Base-by-base conservation (phyloP, 2,888 invertebrate species). In the Zaprionus bogoriensis region DNA sequence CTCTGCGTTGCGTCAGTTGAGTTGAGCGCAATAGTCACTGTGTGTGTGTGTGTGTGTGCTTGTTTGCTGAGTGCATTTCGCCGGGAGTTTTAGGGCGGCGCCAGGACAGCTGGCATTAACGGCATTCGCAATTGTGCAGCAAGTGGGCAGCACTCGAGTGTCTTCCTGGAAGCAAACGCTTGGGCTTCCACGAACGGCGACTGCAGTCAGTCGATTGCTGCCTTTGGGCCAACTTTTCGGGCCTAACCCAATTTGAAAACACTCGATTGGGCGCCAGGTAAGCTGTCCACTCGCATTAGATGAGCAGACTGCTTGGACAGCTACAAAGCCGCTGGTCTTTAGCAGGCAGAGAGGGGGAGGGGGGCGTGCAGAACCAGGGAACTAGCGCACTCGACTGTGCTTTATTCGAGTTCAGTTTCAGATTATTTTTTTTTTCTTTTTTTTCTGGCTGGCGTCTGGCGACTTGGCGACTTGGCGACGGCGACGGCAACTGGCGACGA, bases 181-280 rank as follows among this genome's bases (percentile, higher is more conserved):
- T 73, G 45, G 69, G 47, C 32, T 86, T 80, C 86, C 67, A 77
- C 77, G 80, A 86, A 86, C 76, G 58, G 48, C 14, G 45, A 45
- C 54, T 58, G 62, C 57, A 57, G 48, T 62, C n/a, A n/a, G n/a
- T n/a, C n/a, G n/a, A 32, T 27, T 48, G 39, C 23, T 52, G 28
- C 22, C 38, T 14, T 4, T 27, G 14, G 10, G 30, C 10, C 9
- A 39, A 0, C 20, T 32, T 39, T 65, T 46, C 44, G 57, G 30
- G 41, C 65, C 74, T 81, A 84, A 78, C 84, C 80, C 86, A 80
- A 80, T 80, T 80, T 80, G 60, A 74, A 77, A 88, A 88, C 88
- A 88, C 88, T 88, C 88, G 88, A 88, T 89, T 88, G 88, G 89
- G 88, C 88, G 89, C 89, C 88, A 84, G 85, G 83, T 80, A 81